Percentiles rank a stretch among this genome's conserved stretches.
Conservation (phyloP, 2,888 invertebrate genomes). For the Drosophila mimica region DNA sequence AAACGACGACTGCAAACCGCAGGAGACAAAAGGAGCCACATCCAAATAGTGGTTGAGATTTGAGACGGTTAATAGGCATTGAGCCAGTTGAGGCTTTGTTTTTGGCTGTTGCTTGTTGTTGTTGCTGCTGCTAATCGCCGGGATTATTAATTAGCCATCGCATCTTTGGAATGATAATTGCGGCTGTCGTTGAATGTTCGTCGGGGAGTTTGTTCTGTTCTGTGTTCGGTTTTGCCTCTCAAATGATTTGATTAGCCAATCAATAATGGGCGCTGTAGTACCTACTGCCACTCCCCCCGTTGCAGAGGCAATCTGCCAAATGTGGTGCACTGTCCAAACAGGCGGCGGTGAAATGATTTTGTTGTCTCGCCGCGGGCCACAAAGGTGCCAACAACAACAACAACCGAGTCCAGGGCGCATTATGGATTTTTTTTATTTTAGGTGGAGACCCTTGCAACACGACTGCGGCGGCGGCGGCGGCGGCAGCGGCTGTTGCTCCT, state of each 20-base stretch:
- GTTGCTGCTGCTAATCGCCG: constrained; percentile 62
- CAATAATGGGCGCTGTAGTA: constrained; percentile 68
- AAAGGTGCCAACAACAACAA: constrained; percentile 83
- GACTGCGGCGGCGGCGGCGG: constrained; percentile 6
- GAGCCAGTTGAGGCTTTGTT: constrained; percentile 14
- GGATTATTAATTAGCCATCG: constrained; percentile 76
- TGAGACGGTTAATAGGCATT: constrained; percentile 15
- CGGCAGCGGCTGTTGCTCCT: constrained; percentile 59
- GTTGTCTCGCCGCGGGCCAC: constrained; percentile 84
- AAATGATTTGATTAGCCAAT: constrained; percentile 81
- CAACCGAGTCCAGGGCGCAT: constrained; percentile 63
- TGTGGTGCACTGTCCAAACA: constrained; percentile 56
- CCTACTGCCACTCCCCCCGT: constrained; percentile 2
- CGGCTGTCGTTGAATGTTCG: constrained; percentile 62
- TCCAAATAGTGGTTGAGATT: background rate
- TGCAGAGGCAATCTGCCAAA: constrained; percentile 32
- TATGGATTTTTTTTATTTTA: constrained; percentile 75
- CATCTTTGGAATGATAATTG: constrained; percentile 75
- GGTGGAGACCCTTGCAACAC: constrained; percentile 8
- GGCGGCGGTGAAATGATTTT: constrained; percentile 83
- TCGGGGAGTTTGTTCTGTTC: constrained; percentile 10
- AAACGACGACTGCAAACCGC: constrained; percentile 49
- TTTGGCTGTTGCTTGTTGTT: constrained; percentile 13
- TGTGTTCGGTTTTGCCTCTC: constrained; percentile 31
- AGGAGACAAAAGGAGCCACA: constrained; percentile 8